Evolutionary conservation across 2,888 invertebrate genomes (phyloP), one percentile per base, ranked within the genome.

Genomic region (Ormyrus pomaceus): DNA sequence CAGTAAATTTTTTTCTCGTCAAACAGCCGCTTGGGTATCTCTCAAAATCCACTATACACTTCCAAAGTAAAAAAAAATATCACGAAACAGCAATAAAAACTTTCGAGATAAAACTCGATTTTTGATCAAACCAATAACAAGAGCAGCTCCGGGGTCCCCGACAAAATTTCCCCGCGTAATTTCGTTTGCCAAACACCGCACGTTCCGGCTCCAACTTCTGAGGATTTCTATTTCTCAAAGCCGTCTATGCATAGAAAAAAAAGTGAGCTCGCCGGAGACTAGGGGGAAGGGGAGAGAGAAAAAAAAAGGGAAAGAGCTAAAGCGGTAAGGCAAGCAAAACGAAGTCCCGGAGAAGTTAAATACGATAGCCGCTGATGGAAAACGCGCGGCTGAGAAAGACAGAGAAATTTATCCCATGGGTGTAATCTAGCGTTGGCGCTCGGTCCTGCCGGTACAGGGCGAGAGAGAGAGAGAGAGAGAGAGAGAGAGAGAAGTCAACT

Each of bases 341-440:
- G 50, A 62, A 75, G 45, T 50, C 50, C 55, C 11, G 45, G 48
- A 11, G 46, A 79, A 64, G 64, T 79, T 79, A 79, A 76, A 79
- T 73, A 79, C 74, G 69, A 79, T 74, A 70, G 62, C 62, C 64
- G 69, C 61, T 74, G 68, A 79, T 79, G 68, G 73, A 79, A 78
- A 71, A 78, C 66, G 68, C 78, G 59, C 56, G 48, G 59, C 73
- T 73, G 69, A 69, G 51, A 79, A 61, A 69, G 69, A 62, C 62
- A 79, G 61, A 34, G 34, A 79, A 79, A 79, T 74, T 79, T 64
- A 74, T 79, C 69, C 74, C 69, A 34, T 58, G 69, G 64, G 69
- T 69, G 62, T 79, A 79, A 79, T 79, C 74, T 70, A 79, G 70
- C 50, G 48, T 45, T 48, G 48, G n/a, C n/a, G 55, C 50, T 45